A percentile compares a stretch with the other conserved stretches of the same genome.
These are phyloP conservation scores for Villa cingulata DNA, from an alignment of 2,888 invertebrate genomes.

Conservation along the genomic window DNA sequence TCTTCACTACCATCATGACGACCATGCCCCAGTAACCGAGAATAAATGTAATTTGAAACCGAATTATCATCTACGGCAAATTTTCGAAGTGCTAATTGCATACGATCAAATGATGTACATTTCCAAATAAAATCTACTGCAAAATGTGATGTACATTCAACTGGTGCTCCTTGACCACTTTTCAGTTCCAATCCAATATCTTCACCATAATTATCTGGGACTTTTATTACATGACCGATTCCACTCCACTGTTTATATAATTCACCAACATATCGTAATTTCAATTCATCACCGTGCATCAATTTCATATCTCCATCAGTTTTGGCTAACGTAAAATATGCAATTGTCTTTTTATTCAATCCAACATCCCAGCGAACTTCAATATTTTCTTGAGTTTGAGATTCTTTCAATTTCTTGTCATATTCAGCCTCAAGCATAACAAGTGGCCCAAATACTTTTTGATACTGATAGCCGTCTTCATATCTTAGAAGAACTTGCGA, in stretches of 20 bases:
- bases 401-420: constrained; percentile 93
- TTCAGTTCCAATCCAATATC: constrained; percentile 96
- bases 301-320: constrained; percentile 97
- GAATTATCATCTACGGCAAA: constrained; percentile 95
- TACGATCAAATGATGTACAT: constrained; percentile 94
- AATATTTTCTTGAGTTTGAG: constrained; percentile 95
- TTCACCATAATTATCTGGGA: constrained; percentile 91
- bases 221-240: constrained; percentile 93
- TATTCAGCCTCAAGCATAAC: constrained; percentile 97
- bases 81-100: constrained; percentile 87
- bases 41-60: constrained; percentile 96
- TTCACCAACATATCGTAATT: constrained; percentile 85
- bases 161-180: constrained; percentile 79
- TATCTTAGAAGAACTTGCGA: constrained; percentile 69
- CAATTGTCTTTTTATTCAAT: constrained; percentile 93
- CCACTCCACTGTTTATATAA: constrained; percentile 93
- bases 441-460: constrained; percentile 93
- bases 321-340: constrained; percentile 93
- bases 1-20: constrained; percentile 93
- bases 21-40: constrained; percentile 86
- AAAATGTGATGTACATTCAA: constrained; percentile 88
- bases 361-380: constrained; percentile 98
- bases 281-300: constrained; percentile 97
- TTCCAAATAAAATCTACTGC: constrained; percentile 99
- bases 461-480: constrained; percentile 98